phyloP scores from a whole-genome alignment of 1,140 invertebrate species.

The Idris sp. region DNA sequence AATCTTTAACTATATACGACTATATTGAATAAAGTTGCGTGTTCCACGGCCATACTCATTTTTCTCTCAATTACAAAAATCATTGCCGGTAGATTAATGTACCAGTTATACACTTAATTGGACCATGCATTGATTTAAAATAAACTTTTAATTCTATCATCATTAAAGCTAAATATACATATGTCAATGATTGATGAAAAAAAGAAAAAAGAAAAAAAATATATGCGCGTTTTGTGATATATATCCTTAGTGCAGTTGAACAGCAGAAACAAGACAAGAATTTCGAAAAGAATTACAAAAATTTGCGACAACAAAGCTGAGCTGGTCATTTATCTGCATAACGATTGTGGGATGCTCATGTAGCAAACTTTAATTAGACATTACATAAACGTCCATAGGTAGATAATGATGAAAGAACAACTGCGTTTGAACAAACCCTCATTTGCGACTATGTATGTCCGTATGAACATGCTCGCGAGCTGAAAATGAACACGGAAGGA shows the following conservation, averaged over 20 bases:
- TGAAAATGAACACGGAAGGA: slow-evolving; percentile 63
- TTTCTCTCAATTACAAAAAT: slow-evolving; percentile 4
- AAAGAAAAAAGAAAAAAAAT: too few species aligned
- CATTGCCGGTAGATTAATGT: background rate
- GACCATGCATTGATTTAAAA: background rate
- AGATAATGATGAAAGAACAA: slow-evolving; percentile 57
- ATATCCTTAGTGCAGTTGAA: background rate
- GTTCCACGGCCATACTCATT: background rate
- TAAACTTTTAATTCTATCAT: background rate
- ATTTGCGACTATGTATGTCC: slow-evolving; percentile 60
- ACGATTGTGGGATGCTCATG: slow-evolving; percentile 44
- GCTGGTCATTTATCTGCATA: slow-evolving; percentile 44
- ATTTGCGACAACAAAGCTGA: slow-evolving; percentile 14
- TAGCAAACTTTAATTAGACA: slow-evolving; percentile 60
- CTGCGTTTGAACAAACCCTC: slow-evolving; percentile 59
- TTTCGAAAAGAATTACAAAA: slow-evolving; percentile 24
- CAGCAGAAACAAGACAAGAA: slow-evolving; percentile 6
- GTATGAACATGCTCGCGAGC: slow-evolving; percentile 52
- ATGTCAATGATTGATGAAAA: too few species aligned
- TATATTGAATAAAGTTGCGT: slow-evolving; percentile 2
- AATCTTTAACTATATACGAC: background rate
- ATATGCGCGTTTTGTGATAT: background rate
- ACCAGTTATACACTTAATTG: slow-evolving; percentile 2
- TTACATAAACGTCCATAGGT: slow-evolving; percentile 54
- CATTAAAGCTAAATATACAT: background rate